These are phyloP conservation scores for Muschampia plurimacula DNA, from an alignment of 2,888 invertebrate genomes.

Conservation along the genomic window DNA sequence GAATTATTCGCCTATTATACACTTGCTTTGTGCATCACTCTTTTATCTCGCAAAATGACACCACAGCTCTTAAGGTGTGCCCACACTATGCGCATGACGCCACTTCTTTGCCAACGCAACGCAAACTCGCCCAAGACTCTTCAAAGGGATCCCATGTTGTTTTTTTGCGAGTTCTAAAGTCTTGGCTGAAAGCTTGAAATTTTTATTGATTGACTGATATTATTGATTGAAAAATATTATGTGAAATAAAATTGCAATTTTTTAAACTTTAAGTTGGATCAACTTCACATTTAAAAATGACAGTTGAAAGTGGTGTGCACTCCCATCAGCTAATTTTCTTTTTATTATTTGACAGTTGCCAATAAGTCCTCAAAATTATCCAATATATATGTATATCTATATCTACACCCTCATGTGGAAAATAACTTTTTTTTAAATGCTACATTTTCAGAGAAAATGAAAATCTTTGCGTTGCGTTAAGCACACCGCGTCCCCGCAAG, in stretches of 20 bases:
- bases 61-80: conserved; percentile 49
- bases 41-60: conserved; percentile 70
- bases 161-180: neutral
- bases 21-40: conserved; percentile 76
- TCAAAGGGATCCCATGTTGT: neutral
- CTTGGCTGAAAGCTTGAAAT: neutral
- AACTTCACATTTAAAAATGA: neutral
- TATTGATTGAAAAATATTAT: conserved; percentile 14
- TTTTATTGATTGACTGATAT: conserved; percentile 5
- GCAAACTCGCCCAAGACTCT: neutral
- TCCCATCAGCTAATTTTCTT: neutral
- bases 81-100: conserved; percentile 55
- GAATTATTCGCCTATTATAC: conserved; percentile 82
- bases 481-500: neutral
- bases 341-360: neutral
- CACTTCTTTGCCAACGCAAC: conserved; percentile 6
- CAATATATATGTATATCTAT: neutral
- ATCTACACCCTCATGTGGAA: too few species aligned
- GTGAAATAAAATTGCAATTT: neutral
- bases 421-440: too few species aligned
- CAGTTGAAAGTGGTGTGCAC: neutral
- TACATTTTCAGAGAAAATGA: neutral
- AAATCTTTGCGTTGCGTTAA: neutral
- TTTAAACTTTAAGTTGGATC: neutral
- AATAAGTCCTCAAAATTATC: neutral